Conservation (phyloP, 2,113 vertebrate genomes). For the Mormoops blainvillei region DNA sequence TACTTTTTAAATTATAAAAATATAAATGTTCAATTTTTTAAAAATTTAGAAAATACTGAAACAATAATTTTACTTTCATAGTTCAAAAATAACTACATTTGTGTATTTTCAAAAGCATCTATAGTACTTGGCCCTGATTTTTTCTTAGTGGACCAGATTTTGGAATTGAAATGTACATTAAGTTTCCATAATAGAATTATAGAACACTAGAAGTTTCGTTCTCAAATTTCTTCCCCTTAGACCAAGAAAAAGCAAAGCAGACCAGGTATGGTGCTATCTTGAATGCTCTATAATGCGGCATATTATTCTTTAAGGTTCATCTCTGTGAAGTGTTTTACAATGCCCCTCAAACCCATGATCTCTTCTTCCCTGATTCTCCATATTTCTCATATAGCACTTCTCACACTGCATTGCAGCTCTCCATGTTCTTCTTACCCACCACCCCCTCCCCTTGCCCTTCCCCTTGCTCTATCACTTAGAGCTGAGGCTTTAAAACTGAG, state of each 20-base stretch:
- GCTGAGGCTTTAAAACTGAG: neutral
- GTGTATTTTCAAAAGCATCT: neutral
- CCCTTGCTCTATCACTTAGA: neutral
- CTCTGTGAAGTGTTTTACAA: neutral
- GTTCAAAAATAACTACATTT: neutral
- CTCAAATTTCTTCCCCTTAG: neutral
- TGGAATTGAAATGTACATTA: neutral
- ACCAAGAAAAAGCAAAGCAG: neutral
- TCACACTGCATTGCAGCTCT: neutral
- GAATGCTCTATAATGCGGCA: neutral
- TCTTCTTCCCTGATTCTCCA: neutral
- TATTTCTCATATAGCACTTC: neutral
- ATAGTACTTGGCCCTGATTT: neutral
- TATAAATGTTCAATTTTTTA: neutral
- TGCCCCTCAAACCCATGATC: neutral
- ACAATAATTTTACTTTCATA: neutral
- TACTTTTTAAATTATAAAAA: neutral
- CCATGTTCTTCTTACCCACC: neutral
- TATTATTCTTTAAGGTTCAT: neutral
- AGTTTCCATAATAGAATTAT: neutral
- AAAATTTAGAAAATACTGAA: conserved; percentile 7
- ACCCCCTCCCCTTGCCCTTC: neutral
- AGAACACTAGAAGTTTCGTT: neutral
- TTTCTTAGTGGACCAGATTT: neutral
- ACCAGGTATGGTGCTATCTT: neutral